phyloP scores from a whole-genome alignment of 2,888 invertebrate species.

The Papilio protenor region DNA sequence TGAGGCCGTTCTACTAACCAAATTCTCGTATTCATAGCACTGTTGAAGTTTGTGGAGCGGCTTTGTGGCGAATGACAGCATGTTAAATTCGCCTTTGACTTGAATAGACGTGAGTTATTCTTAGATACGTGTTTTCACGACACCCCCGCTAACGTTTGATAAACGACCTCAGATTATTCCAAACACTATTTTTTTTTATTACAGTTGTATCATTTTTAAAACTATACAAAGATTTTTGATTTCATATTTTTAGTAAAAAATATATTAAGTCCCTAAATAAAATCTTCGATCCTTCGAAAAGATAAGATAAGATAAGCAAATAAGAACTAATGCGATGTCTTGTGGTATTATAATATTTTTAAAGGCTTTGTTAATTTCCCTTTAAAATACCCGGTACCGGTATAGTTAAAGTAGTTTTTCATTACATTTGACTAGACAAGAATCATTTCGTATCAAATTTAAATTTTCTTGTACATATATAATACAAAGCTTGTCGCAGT shows the following conservation, averaged over 20 bases:
- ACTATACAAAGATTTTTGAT: neutral
- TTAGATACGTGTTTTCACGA: constrained; percentile 13
- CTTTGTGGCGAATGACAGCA: constrained; percentile 40
- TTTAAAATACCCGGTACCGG: too few species aligned
- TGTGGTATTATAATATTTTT: too few species aligned
- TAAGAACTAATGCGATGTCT: too few species aligned
- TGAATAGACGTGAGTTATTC: constrained; percentile 18
- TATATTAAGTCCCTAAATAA: too few species aligned
- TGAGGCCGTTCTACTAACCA: constrained; percentile 60
- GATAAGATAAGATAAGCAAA: too few species aligned
- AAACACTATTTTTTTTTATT: neutral
- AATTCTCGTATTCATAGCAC: constrained; percentile 64
- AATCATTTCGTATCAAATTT: neutral
- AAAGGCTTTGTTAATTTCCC: too few species aligned
- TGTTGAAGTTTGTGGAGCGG: constrained; percentile 44
- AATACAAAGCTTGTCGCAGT: neutral
- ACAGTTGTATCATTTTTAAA: neutral
- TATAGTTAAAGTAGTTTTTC: too few species aligned
- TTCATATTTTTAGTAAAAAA: too few species aligned
- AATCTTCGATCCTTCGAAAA: too few species aligned
- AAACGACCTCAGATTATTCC: neutral
- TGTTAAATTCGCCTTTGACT: constrained; percentile 27
- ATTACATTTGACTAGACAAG: neutral
- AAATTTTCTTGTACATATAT: neutral
- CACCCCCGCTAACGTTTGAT: neutral